phyloP scores from a whole-genome alignment of 2,888 invertebrate species.

The Clanis bilineata region DNA sequence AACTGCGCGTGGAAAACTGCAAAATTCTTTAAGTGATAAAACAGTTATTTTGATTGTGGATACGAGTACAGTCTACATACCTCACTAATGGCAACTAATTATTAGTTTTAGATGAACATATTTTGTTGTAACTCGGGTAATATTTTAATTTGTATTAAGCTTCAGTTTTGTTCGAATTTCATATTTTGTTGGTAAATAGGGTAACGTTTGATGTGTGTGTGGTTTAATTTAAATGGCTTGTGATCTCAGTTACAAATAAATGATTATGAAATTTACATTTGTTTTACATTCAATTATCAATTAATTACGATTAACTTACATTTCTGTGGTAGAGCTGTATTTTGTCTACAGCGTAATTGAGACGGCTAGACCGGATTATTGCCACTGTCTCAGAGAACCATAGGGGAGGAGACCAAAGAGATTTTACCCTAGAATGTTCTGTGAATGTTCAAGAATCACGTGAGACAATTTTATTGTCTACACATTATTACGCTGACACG shows the following conservation, averaged over 20 bases:
- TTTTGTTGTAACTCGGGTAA: constrained; percentile 25
- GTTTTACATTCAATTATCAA: too few relatives aligned
- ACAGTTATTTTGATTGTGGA: not conserved
- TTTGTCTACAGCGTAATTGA: too few relatives aligned
- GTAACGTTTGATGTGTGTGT: constrained; percentile 39
- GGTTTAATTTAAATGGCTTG: constrained; percentile 65
- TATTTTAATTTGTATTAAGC: constrained; percentile 11
- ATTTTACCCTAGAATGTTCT: too few relatives aligned
- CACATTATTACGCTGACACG: too few relatives aligned
- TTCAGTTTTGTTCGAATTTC: constrained; percentile 19
- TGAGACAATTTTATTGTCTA: too few relatives aligned
- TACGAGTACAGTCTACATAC: not conserved
- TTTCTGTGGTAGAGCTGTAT: too few relatives aligned
- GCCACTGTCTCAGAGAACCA: too few relatives aligned
- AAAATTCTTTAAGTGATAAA: not conserved
- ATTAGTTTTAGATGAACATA: constrained; percentile 18
- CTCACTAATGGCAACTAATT: not conserved
- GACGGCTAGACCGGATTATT: too few relatives aligned
- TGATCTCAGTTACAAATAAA: constrained; percentile 75
- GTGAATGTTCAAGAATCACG: too few relatives aligned
- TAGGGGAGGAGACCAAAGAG: too few relatives aligned
- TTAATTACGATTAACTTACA: not conserved
- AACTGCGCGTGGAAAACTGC: not conserved
- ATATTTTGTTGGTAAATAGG: constrained; percentile 38
- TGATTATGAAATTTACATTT: constrained; percentile 47